These are phyloP conservation scores for Pseudorasbora parva DNA, from an alignment of 2,113 vertebrate species.

Conservation along the genomic window DNA sequence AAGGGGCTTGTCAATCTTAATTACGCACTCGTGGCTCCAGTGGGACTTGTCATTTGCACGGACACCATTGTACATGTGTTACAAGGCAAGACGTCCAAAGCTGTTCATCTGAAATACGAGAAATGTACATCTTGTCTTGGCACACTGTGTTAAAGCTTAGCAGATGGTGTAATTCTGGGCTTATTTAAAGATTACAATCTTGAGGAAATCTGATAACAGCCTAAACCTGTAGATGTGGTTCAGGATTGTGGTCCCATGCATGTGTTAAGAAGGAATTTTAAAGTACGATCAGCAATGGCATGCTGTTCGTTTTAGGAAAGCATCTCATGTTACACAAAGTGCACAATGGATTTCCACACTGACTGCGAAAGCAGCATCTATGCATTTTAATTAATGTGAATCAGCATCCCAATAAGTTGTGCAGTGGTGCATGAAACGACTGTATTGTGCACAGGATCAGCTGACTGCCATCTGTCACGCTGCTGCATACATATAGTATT, in stretches of 20 bases:
- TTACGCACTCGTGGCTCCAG: constrained; percentile 4
- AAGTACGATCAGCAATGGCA: background rate
- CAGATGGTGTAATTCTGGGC: constrained; percentile 29
- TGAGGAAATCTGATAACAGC: constrained; percentile 7
- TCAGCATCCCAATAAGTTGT: background rate
- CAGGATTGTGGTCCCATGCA: background rate
- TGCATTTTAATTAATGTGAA: constrained; percentile 18
- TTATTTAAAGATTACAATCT: constrained; percentile 33
- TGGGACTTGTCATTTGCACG: constrained; percentile 25
- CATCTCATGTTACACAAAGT: background rate
- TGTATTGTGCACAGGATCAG: constrained; percentile 21
- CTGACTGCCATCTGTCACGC: constrained; percentile 17
- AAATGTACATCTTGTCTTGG: constrained; percentile 28
- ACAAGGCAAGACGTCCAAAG: constrained; percentile 17
- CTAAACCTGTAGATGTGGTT: background rate
- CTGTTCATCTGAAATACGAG: constrained; percentile 41
- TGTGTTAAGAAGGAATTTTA: background rate
- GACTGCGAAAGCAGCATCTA: background rate
- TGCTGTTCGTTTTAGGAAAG: background rate
- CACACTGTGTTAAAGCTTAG: constrained; percentile 11
- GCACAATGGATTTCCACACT: background rate
- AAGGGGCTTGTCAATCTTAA: constrained; percentile 39
- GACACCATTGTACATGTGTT: constrained; percentile 22
- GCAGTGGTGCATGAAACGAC: constrained; percentile 12
- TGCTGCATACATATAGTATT: background rate